Evolutionary conservation across 2,113 vertebrate species (phyloP), one percentile per base, ranked within the genome.

Genomic region (Rhabdomys dilectus): DNA sequence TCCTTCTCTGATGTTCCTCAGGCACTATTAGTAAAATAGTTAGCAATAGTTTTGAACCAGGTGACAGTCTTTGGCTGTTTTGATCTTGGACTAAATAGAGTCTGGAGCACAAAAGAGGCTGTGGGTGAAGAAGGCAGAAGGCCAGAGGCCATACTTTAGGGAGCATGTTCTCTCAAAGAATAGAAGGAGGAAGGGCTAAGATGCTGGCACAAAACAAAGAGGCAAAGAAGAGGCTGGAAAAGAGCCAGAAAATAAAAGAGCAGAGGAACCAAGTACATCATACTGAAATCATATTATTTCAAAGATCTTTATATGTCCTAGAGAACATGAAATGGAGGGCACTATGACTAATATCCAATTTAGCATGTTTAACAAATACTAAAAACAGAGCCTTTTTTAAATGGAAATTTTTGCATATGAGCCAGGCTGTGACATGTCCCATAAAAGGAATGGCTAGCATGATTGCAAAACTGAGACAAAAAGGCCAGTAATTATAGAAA

Each of bases 401-500:
- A 75, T 87, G 48, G 92, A 96, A 93, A 73, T 31, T 89, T 97
- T 94, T 87, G 88, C 88, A 73, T 16, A 91, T 88, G 68, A 93
- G 85, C 86, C 92, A 97, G 72, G 21, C 60, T 95, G 88, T 96
- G 95, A 87, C 91, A 75, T n/a, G 62, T 60, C 73, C 68, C 45
- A 80, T 75, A 86, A 95, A 96, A 96, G 81, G 89, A 72, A 94
- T 91, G 2, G 78, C 53, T 94, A 91, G 48, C 29, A 5, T 64
- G 45, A 68, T 94, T 94, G 70, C 39, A 91, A 93, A 96, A 91
- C 89, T 87, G 88, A 97, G 48, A 97, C 85, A 73, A 94, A 96
- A 95, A 93, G 62, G 64, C 87, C 89, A 93, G 86, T 96, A 93
- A 97, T 97, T 97, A 96, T 16, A 88, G 19, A 84, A 78, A n/a